Evolutionary conservation across 37 sponge, comb jelly and placozoan genomes (phyloP), one percentile per base, ranked within the genome.

Genomic region (Crambe crambe): DNA sequence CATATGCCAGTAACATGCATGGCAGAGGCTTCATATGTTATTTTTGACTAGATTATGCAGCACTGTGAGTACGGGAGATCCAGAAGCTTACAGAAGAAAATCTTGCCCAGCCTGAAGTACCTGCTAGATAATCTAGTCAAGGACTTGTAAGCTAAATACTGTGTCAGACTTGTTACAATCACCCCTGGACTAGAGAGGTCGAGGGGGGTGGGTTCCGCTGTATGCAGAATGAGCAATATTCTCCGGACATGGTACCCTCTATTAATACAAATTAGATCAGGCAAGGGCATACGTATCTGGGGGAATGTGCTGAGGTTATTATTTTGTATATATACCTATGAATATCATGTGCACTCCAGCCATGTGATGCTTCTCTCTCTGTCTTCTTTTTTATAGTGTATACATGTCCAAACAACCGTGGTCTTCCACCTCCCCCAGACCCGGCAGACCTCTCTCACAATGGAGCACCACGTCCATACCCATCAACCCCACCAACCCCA

Each of bases 21-120:
- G 68, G 68, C 3, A 68, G 37, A 3, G 10, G 15, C 17, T 17
- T 56, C 34, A 3, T 31, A 5, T 9, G 44, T 32, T 47, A 4
- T 18, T 35, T 34, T 31, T 73, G 35, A 72, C 21, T 40, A 87
- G 87, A 23, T 88, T 21, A 36, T 83, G 17, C 88, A 82, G 57
- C 74, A 88, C 58, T 88, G 83, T 82, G 88, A 83, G 1, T 56
- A 72, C 35, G 78, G 78, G 2, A 72, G 66, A 18, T 78, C 88
- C 4, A 82, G 61, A 37, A 29, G 62, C 12, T 62, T 71, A 70
- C 44, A 71, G 56, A 88, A 77, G 63, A 76, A 63, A 35, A 88
- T 83, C 20, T 62, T 88, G 0, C 73, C 73, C 8, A 82, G 63
- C 78, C 66, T 88, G 27, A 88, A 88, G 57, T 29, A 35, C 30